phyloP scores from a whole-genome alignment of 2,888 invertebrate species.

The Tetheella fluctuosa region DNA sequence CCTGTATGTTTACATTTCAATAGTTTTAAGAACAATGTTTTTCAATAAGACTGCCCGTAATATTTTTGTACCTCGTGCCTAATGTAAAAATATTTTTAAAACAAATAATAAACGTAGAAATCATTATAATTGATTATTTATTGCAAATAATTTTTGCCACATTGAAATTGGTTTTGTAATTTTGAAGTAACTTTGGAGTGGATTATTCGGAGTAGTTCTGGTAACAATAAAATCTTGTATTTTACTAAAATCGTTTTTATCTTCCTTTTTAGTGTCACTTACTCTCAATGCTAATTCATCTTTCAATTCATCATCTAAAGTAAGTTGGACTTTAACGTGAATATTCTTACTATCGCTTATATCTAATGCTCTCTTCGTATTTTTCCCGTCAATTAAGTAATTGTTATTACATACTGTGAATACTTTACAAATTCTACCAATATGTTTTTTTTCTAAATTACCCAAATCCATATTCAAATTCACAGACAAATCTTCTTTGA shows the following conservation, averaged over 20 bases:
- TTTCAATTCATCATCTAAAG: constrained; percentile 46
- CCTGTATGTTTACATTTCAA: neutral
- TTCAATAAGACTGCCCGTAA: neutral
- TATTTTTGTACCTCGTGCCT: too few relatives aligned
- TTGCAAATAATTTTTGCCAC: neutral
- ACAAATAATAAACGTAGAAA: neutral
- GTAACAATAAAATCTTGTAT: neutral
- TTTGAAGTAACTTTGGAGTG: neutral
- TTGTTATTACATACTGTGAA: constrained; percentile 59
- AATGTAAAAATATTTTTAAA: neutral
- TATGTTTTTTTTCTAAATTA: constrained; percentile 44
- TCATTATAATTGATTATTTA: neutral
- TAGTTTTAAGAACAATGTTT: neutral
- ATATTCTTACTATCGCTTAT: constrained; percentile 35
- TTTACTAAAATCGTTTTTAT: neutral
- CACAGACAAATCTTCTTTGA: constrained; percentile 51
- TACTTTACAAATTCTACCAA: constrained; percentile 46
- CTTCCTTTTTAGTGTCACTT: constrained; percentile 11
- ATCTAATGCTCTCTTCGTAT: neutral
- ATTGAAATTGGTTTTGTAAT: neutral
- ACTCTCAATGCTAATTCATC: constrained; percentile 18
- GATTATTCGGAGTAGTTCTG: neutral
- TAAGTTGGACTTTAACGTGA: constrained; percentile 51
- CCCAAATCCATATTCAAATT: constrained; percentile 58
- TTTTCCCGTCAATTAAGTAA: constrained; percentile 25